These are phyloP conservation scores for Amblyjoppa proteus DNA, from an alignment of 2,888 invertebrate species.

Conservation along the genomic window DNA sequence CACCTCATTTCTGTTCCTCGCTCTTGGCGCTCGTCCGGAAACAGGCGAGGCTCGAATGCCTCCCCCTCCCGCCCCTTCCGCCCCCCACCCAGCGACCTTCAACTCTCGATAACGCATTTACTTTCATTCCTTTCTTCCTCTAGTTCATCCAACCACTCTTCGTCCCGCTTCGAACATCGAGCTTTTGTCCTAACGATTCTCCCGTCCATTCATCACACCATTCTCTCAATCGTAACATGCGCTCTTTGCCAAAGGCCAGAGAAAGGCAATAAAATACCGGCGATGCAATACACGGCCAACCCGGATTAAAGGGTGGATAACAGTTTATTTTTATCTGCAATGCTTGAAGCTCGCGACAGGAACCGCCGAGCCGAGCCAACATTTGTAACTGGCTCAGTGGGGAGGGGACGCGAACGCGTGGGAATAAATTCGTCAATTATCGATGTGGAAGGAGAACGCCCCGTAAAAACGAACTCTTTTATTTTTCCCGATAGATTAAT, in stretches of 20 bases:
- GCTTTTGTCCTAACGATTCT: not conserved
- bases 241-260: conserved; percentile 39
- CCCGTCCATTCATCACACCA: conserved; percentile 8
- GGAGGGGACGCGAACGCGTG: not conserved
- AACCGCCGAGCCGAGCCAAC: conserved; percentile 4
- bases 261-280: conserved; percentile 48
- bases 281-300: conserved; percentile 38
- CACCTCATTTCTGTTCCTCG: conserved; percentile 71
- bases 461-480: not conserved
- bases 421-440: not conserved
- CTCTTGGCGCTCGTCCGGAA: conserved; percentile 68
- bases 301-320: conserved; percentile 52
- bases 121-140: conserved; percentile 44
- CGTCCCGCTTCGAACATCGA: not conserved
- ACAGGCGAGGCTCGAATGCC: conserved; percentile 60
- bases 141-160: conserved; percentile 12
- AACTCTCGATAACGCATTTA: conserved; percentile 62
- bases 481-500: too few relatives aligned
- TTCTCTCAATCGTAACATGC: conserved; percentile 44
- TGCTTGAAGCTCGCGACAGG: conserved; percentile 19
- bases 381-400: conserved; percentile 50
- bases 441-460: not conserved
- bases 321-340: conserved; percentile 51
- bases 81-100: conserved; percentile 51
- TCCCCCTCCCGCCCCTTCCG: not conserved